A percentile compares a stretch with the other conserved stretches of the same genome.
These are phyloP conservation scores for Oreotrochilus melanogaster DNA, from an alignment of 2,113 vertebrate genomes.

Conservation along the genomic window DNA sequence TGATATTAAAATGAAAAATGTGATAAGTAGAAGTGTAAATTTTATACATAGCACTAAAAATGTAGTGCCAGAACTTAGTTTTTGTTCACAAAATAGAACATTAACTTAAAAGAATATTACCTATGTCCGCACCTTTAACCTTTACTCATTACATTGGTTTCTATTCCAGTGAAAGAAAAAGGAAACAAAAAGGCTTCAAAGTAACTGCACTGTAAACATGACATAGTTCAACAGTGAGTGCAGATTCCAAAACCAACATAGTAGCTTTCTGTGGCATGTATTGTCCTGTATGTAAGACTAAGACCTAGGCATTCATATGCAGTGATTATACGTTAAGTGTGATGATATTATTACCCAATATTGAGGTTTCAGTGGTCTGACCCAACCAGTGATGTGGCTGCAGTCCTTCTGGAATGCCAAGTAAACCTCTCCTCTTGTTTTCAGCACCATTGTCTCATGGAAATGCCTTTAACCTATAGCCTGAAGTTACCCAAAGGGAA, in stretches of 20 bases:
- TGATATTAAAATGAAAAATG: not conserved
- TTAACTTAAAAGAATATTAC: not conserved
- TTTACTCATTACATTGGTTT: accelerated
- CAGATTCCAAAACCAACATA: not conserved
- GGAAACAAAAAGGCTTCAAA: conserved; percentile 19
- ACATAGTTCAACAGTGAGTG: not conserved
- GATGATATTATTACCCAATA: not conserved
- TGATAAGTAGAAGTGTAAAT: not conserved
- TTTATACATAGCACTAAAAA: not conserved
- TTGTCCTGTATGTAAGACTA: not conserved
- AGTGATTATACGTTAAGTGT: not conserved
- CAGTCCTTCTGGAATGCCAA: not conserved
- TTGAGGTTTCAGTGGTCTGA: conserved; percentile 14
- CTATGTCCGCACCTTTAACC: not conserved
- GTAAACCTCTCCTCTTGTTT: conserved; percentile 61
- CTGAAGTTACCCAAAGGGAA: conserved; percentile 72
- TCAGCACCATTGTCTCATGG: conserved; percentile 68
- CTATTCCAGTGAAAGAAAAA: not conserved
- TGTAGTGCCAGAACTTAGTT: not conserved
- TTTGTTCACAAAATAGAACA: not conserved
- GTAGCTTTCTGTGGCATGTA: not conserved
- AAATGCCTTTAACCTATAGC: conserved; percentile 67
- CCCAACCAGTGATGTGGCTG: conserved; percentile 22
- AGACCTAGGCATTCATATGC: not conserved
- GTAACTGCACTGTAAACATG: not conserved